These are phyloP conservation scores for Girardia tigrina DNA, from an alignment of 2,888 invertebrate genomes.

Conservation along the genomic window DNA sequence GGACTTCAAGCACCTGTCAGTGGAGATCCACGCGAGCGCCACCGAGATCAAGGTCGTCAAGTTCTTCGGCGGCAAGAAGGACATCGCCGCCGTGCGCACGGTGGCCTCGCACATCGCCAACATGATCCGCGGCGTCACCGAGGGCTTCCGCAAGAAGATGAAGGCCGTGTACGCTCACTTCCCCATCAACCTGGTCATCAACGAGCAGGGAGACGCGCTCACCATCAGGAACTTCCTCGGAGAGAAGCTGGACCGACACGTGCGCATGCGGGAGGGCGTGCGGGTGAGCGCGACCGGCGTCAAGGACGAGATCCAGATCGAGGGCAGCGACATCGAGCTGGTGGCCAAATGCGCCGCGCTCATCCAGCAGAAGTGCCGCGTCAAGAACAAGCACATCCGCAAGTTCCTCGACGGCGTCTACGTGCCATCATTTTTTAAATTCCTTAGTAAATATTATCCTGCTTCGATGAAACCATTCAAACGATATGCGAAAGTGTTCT, in stretches of 20 bases:
- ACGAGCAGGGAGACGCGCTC: slow-evolving; percentile 68
- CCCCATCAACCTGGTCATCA: slow-evolving; percentile 92
- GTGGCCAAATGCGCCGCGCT: slow-evolving; percentile 95
- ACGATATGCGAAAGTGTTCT: too few relatives aligned
- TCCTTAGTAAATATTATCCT: too few relatives aligned
- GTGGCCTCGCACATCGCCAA: slow-evolving; percentile 97
- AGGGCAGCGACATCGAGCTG: slow-evolving; percentile 86
- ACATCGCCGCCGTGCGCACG: slow-evolving; percentile 89
- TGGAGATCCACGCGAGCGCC: slow-evolving; percentile 61
- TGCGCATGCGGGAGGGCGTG: slow-evolving; percentile 60
- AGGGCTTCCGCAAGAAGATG: slow-evolving; percentile 96
- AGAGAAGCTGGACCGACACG: slow-evolving; percentile 85
- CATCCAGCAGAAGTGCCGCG: slow-evolving; percentile 94
- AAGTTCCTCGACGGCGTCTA: slow-evolving; percentile 99
- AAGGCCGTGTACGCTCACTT: slow-evolving; percentile 98
- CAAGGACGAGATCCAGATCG: slow-evolving; percentile 91
- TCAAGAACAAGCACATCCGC: slow-evolving; percentile 98
- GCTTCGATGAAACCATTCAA: too few relatives aligned
- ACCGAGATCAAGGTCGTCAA: slow-evolving; percentile 68
- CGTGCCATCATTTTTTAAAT: too few relatives aligned
- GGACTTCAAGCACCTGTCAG: slow-evolving; percentile 82
- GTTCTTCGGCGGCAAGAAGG: slow-evolving; percentile 96
- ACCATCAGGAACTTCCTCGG: slow-evolving; percentile 95
- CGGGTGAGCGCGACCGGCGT: slow-evolving; percentile 51
- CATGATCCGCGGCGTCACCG: slow-evolving; percentile 79